Evolutionary conservation across 2,888 invertebrate species (phyloP), one percentile per base, ranked within the genome.

Genomic region (Saturnia pavonia): DNA sequence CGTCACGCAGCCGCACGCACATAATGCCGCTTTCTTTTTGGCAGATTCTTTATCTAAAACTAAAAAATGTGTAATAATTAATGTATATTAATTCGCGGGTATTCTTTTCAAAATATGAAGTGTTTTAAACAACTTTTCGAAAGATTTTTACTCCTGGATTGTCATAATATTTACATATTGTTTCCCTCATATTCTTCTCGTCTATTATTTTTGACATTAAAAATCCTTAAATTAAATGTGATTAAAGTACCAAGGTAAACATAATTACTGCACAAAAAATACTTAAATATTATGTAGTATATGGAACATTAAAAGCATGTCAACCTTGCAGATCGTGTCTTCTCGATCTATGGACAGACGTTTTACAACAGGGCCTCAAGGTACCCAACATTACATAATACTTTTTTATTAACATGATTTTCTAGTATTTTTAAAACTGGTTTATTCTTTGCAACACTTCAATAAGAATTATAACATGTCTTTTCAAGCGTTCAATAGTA

Each of bases 321-420:
- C 70, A 72, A 72, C 34, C 73, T 85, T 79, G 14, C 84, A 93
- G 92, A 42, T 84, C 92, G 6, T 94, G 94, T 76, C 82, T 94
- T 1, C 84, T 94, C 9, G 94, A 94, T 72, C 82, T 94, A 0
- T 94, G 92, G 92, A 90, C 88, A 16, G 93, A 93, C 70, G 92
- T 92, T 1, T 77, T 94, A 60, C 91, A 92, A 77, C 93, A 92
- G 76, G 90, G 88, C 11, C 84, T 94, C 1, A 92, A 92, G 82
- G 92, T 92, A 77, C 9, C 9, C 9, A 12, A 57, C 6, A 12
- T 60, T 27, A 60, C 27, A 14, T 60, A 57, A 27, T 60, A 60
- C 27, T 60, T 60, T 75, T 78, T 75, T 25, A 67, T 69, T 67
- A 66, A 57, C 65, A 67, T 51, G 34, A 68, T 69, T 42, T 65